phyloP scores from a whole-genome alignment of 2,113 vertebrate species.

The Empidonax alnorum region DNA sequence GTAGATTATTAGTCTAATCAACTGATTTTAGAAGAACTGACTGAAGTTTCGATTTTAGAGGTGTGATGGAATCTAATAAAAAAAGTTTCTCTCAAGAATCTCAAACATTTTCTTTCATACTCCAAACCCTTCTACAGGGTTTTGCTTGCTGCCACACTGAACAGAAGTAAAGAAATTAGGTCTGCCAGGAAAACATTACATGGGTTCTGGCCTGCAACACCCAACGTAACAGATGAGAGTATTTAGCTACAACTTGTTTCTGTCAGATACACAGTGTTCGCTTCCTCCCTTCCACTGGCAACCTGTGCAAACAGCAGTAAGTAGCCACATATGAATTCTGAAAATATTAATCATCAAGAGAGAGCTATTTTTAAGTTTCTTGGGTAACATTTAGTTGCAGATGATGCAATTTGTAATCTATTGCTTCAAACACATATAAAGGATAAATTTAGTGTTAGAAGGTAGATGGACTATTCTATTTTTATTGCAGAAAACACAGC shows the following conservation, averaged over 20 bases:
- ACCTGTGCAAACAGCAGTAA: not conserved
- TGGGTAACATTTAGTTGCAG: not conserved
- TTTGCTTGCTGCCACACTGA: not conserved
- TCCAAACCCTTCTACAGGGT: not conserved
- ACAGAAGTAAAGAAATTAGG: not conserved
- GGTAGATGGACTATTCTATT: not conserved
- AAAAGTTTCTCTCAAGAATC: not conserved
- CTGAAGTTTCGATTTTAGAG: not conserved
- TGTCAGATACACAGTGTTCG: not conserved
- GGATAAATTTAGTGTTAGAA: not conserved
- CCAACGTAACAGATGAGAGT: not conserved
- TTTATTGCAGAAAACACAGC: not conserved
- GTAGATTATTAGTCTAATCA: not conserved
- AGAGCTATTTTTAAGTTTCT: conserved; percentile 6
- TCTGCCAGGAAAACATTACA: not conserved
- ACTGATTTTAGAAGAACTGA: not conserved
- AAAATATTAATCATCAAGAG: not conserved
- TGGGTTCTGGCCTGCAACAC: not conserved
- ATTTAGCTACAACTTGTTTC: conserved; percentile 1
- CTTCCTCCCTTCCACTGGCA: not conserved
- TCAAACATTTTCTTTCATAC: not conserved
- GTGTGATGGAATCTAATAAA: not conserved
- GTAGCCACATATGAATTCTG: not conserved
- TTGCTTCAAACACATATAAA: not conserved
- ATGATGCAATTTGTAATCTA: not conserved